Conservation (phyloP, 1,140 invertebrate species). For the Sitophilus oryzae region DNA sequence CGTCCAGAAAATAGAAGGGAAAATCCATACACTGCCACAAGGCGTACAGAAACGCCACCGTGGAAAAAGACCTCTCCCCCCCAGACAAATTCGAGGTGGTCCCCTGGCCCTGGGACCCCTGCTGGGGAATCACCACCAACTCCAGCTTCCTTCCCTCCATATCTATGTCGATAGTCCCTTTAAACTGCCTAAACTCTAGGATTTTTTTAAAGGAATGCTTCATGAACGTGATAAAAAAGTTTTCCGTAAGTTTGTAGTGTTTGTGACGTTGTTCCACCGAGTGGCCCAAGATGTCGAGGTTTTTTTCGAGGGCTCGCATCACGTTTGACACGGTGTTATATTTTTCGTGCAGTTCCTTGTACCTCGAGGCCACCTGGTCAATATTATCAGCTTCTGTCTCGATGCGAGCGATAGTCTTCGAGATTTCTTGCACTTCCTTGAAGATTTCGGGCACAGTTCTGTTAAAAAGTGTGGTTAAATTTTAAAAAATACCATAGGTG, state of each 20-base stretch:
- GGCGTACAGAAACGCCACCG: conserved; percentile 88
- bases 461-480: too few relatives aligned
- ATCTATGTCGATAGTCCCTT: conserved; percentile 58
- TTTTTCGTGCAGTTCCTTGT: conserved; percentile 25
- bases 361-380: conserved; percentile 22
- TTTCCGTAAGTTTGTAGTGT: conserved; percentile 34
- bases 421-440: conserved; percentile 27
- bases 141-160: conserved; percentile 51
- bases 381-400: conserved; percentile 27
- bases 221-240: conserved; percentile 35
- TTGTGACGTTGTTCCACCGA: conserved; percentile 24
- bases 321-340: conserved; percentile 16
- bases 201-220: conserved; percentile 36
- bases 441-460: conserved; percentile 21
- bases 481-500: too few relatives aligned
- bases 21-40: conserved; percentile 87
- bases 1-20: conserved; percentile 94
- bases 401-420: conserved; percentile 26
- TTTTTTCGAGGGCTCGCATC: conserved; percentile 21
- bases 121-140: conserved; percentile 54
- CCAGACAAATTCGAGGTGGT: conserved; percentile 74
- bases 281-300: conserved; percentile 25
- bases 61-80: conserved; percentile 92
- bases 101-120: conserved; percentile 42
- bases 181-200: conserved; percentile 34